Evolutionary conservation across 2,888 invertebrate genomes (phyloP), one percentile per base, ranked within the genome.

Genomic region (Dryadula phaetusa): DNA sequence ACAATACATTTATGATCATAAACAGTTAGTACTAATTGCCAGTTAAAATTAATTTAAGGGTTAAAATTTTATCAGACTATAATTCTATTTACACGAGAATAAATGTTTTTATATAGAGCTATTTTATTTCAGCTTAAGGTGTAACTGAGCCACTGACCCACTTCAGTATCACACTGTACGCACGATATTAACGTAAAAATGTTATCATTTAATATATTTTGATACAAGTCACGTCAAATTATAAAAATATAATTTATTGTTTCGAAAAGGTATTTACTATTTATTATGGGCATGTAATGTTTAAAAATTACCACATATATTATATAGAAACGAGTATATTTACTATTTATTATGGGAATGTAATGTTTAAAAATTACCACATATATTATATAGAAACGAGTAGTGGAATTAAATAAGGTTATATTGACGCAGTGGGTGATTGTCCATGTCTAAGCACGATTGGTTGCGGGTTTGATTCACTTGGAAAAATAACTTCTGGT

Each of bases 121-220:
- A 60, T 46, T 60, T 44, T 44, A 44, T 32, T 60, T 60, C 4
- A 7, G 1, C 40, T 46, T 18, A 42, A 46, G 60, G 60, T 60
- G 60, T 60, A 60, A 60, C 44, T 60, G 20, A 32, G 4, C 46
- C 16, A 60, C 34, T 66, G 64, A 73, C 73, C 76, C 72, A 71
- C 72, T 69, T 73, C 73, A 70, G 64, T 66, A 62, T 66, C 70
- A 62, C 72, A 74, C 20, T 44, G 60, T 14, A 60, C 60, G 60
- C 44, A 60, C 60, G 18, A 52, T 16, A 32, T 28, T 52, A 12
- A 52, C 16, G 16, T 52, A 16, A 18, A 37, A 10, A 16, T 16
- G 52, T 52, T 32, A 52, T 52, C 52, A 32, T 52, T 52, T 52
- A 16, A 7, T 18, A 16, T 52, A 16, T 32, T 52, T 32, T 52